Conservation (phyloP, 2,888 invertebrate genomes). For the Galerucella calmariensis region DNA sequence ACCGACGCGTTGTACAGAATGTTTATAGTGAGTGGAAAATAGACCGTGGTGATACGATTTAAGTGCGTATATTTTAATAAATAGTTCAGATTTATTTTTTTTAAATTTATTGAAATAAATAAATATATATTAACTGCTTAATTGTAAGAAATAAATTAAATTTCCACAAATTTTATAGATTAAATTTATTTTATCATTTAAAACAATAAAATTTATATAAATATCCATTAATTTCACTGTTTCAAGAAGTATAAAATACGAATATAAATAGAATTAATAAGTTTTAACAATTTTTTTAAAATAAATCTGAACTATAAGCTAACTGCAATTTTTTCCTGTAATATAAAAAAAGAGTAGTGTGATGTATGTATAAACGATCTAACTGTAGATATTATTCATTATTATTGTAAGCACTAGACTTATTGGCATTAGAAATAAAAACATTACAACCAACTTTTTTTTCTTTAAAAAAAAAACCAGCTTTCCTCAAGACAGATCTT, state of each 20-base stretch:
- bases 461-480: constrained; percentile 49
- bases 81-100: background rate
- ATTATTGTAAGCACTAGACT: constrained; percentile 63
- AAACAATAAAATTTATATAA: too few species aligned
- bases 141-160: too few species aligned
- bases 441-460: constrained; percentile 58
- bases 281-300: background rate
- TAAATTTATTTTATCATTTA: too few species aligned
- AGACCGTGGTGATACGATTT: background rate
- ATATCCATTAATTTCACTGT: too few species aligned
- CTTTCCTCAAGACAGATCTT: too few species aligned
- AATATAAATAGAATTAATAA: too few species aligned
- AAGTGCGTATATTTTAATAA: background rate
- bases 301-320: background rate
- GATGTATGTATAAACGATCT: constrained; percentile 60
- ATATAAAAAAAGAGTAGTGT: constrained; percentile 59
- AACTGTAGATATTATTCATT: constrained; percentile 63
- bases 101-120: too few species aligned
- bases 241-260: too few species aligned
- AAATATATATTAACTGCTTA: background rate
- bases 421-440: constrained; percentile 58
- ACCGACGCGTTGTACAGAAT: constrained; percentile 5
- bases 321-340: constrained; percentile 47
- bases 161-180: too few species aligned
- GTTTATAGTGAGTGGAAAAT: constrained; percentile 1